phyloP scores from a whole-genome alignment of 2,888 invertebrate species.

The Aphelenchoides bicaudatus region DNA sequence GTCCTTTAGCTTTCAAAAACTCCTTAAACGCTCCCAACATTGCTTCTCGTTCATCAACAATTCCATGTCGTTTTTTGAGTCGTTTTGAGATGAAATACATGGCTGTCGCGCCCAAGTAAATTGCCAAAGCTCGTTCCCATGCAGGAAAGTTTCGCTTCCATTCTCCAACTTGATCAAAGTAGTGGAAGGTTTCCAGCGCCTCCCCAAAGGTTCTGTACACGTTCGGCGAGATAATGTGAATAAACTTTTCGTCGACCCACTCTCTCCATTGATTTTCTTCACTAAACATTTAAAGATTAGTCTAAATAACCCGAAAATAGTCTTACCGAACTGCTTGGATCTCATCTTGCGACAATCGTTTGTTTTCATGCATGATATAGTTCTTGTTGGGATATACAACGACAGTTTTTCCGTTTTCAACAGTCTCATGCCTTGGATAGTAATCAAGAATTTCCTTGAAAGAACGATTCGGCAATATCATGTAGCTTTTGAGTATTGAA shows the following conservation, averaged over 20 bases:
- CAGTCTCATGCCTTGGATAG: constrained; percentile 70
- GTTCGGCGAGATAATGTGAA: constrained; percentile 91
- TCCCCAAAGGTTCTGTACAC: constrained; percentile 83
- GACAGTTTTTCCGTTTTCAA: constrained; percentile 58
- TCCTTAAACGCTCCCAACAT: constrained; percentile 78
- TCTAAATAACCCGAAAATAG: background rate
- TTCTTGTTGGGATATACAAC: constrained; percentile 50
- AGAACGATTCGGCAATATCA: constrained; percentile 64
- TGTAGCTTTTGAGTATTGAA: constrained; percentile 77
- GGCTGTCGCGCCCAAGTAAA: constrained; percentile 84
- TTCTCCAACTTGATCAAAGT: constrained; percentile 85
- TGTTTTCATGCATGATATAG: constrained; percentile 53
- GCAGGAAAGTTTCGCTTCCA: constrained; percentile 83
- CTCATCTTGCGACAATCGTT: constrained; percentile 28
- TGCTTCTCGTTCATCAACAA: constrained; percentile 80
- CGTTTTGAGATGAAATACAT: constrained; percentile 89
- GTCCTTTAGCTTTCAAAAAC: constrained; percentile 73
- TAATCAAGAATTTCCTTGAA: constrained; percentile 75
- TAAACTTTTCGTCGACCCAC: constrained; percentile 85
- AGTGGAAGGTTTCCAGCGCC: constrained; percentile 83
- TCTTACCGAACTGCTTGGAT: constrained; percentile 31
- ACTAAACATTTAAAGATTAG: constrained; percentile 66
- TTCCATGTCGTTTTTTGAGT: constrained; percentile 78
- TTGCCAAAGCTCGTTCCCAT: constrained; percentile 80
- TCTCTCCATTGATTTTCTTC: constrained; percentile 89